A percentile compares a stretch with the other conserved stretches of the same genome.
Evolutionary conservation across 1,140 invertebrate genomes (phyloP).

Genomic region (Micrasema minimum): DNA sequence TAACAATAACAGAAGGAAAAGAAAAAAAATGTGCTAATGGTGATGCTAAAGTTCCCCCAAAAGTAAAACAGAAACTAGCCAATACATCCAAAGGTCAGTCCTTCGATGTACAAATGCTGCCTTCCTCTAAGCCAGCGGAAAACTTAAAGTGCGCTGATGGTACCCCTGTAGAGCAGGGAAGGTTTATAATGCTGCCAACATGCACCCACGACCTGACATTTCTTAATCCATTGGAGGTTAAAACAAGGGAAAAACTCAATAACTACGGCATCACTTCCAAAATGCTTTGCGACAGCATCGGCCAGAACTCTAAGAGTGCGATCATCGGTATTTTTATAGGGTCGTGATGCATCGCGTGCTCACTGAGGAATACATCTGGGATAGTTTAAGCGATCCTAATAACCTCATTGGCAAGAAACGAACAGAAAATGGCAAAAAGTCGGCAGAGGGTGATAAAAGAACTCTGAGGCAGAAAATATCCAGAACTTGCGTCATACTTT

Average conservation of each 20-base stretch:
- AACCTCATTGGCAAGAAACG: constrained; percentile 40
- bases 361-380: constrained; percentile 52
- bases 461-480: constrained; percentile 50
- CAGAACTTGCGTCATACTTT: constrained; percentile 48
- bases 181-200: constrained; percentile 63
- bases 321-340: constrained; percentile 64
- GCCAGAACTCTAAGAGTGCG: constrained; percentile 60
- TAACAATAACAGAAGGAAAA: constrained; percentile 45
- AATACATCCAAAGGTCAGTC: constrained; percentile 56
- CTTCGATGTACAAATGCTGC: constrained; percentile 56
- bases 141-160: constrained; percentile 51
- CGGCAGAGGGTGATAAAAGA: constrained; percentile 40
- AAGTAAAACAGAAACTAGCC: constrained; percentile 40
- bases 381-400: constrained; percentile 51
- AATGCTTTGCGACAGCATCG: constrained; percentile 59
- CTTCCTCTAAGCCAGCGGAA: constrained; percentile 53
- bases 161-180: constrained; percentile 59
- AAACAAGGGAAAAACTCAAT: constrained; percentile 59
- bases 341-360: constrained; percentile 62
- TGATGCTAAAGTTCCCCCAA: constrained; percentile 19
- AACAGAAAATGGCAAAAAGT: constrained; percentile 37
- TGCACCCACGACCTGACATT: constrained; percentile 59
- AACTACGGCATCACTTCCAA: constrained; percentile 60
- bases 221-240: constrained; percentile 59
- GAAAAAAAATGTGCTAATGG: constrained; percentile 44